Evolutionary conservation across 2,888 invertebrate genomes (phyloP).

Genomic region (Epinotia nisella): DNA sequence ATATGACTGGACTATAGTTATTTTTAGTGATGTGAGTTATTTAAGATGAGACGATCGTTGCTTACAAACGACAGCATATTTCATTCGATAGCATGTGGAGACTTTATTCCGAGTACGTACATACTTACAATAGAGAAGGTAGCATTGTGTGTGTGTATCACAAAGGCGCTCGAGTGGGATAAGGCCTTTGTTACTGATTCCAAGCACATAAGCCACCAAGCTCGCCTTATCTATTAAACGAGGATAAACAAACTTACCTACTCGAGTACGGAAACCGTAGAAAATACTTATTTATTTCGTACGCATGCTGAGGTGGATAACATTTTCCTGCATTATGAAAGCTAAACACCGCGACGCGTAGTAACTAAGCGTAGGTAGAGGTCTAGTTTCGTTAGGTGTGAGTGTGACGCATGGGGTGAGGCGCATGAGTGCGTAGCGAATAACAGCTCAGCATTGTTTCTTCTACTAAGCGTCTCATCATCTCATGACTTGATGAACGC

Average conservation of each 20-base stretch:
- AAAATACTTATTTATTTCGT: neutral
- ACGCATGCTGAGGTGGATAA: too few species aligned
- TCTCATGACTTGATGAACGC: too few species aligned
- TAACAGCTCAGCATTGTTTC: too few species aligned
- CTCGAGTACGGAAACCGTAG: constrained; percentile 45
- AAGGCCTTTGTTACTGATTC: constrained; percentile 65
- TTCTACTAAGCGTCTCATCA: too few species aligned
- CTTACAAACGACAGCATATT: neutral
- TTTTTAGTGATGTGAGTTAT: neutral
- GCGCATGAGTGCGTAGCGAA: too few species aligned
- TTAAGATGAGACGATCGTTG: neutral
- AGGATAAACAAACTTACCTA: constrained; percentile 53
- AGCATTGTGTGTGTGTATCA: constrained; percentile 46
- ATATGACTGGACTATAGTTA: too few species aligned
- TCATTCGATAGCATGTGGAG: constrained; percentile 13
- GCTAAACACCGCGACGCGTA: too few species aligned
- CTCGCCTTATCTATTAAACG: constrained; percentile 44
- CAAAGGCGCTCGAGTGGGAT: constrained; percentile 74
- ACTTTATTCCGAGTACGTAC: constrained; percentile 43
- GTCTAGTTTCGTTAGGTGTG: too few species aligned
- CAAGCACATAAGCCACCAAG: constrained; percentile 42
- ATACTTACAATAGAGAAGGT: constrained; percentile 38
- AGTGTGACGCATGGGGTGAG: too few species aligned
- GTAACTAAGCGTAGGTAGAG: too few species aligned
- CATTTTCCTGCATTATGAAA: too few species aligned